Conservation (phyloP, 2,113 vertebrate species). For the Ceuthmochares aereus region DNA sequence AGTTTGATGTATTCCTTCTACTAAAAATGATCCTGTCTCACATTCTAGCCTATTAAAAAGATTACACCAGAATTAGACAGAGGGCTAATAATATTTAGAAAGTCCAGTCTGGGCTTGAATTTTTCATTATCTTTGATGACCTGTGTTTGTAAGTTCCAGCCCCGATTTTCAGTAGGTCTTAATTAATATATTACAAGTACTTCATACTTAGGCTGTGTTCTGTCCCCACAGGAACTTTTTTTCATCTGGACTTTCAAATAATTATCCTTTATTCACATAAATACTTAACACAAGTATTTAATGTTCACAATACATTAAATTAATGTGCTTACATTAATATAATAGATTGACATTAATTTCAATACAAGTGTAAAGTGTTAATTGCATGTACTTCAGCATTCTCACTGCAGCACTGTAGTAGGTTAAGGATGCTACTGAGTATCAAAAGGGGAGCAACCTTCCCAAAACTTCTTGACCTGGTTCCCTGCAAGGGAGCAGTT, state of each 20-base stretch:
- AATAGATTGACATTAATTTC: neutral
- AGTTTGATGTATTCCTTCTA: neutral
- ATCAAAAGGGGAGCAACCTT: neutral
- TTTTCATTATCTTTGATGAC: neutral
- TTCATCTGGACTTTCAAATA: neutral
- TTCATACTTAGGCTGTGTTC: neutral
- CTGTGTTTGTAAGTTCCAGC: neutral
- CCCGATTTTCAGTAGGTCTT: neutral
- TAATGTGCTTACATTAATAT: neutral
- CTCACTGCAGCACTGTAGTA: neutral
- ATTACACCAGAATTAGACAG: neutral
- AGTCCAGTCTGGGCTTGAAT: neutral
- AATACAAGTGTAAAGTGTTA: neutral
- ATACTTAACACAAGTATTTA: neutral
- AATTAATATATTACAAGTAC: neutral
- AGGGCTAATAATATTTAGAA: neutral
- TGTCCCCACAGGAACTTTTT: neutral
- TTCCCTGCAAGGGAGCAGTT: neutral
- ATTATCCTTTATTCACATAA: neutral
- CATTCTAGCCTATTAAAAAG: neutral
- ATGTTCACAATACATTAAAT: neutral
- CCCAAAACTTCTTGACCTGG: neutral
- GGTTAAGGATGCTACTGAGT: neutral
- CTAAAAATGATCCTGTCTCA: neutral
- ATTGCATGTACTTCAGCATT: neutral